phyloP scores from a whole-genome alignment of 1,140 invertebrate genomes.

The Habropoda laboriosa region DNA sequence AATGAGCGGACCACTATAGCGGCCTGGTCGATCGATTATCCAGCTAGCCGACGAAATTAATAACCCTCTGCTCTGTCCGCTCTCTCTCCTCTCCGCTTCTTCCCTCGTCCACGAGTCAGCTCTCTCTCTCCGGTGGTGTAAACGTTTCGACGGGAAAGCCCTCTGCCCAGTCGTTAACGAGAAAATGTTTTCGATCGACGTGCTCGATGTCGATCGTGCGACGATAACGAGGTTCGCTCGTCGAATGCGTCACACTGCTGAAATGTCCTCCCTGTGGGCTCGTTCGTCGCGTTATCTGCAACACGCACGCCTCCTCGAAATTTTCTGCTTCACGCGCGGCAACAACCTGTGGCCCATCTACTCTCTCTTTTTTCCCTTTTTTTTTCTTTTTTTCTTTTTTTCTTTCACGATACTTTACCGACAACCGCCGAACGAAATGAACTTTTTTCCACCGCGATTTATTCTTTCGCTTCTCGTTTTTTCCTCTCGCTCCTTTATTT shows the following conservation, averaged over 20 bases:
- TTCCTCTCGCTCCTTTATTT: too few relatives aligned
- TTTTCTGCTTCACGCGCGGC: conserved; percentile 4
- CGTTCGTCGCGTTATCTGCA: conserved; percentile 1
- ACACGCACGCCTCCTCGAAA: conserved; percentile 26
- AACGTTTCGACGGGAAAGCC: conserved; percentile 32
- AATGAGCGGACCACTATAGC: conserved; percentile 56
- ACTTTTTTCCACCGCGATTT: too few relatives aligned
- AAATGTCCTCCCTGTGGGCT: too few relatives aligned
- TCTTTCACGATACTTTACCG: too few relatives aligned
- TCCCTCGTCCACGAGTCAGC: neutral
- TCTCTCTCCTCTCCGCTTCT: neutral
- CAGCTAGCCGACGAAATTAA: conserved; percentile 64
- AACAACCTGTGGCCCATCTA: conserved; percentile 6
- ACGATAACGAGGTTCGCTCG: conserved; percentile 29
- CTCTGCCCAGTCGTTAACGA: conserved; percentile 30
- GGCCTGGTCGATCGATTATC: conserved; percentile 61
- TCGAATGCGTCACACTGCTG: conserved; percentile 35
- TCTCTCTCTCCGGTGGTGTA: neutral
- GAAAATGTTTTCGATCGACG: conserved; percentile 40
- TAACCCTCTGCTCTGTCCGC: conserved; percentile 41
- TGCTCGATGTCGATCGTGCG: conserved; percentile 12
- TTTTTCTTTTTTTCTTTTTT: neutral
- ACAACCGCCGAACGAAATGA: too few relatives aligned
- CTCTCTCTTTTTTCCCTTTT: too few relatives aligned
- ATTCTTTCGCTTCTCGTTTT: too few relatives aligned